phyloP scores from a whole-genome alignment of 2,113 vertebrate genomes.

The Syngnathus typhle region DNA sequence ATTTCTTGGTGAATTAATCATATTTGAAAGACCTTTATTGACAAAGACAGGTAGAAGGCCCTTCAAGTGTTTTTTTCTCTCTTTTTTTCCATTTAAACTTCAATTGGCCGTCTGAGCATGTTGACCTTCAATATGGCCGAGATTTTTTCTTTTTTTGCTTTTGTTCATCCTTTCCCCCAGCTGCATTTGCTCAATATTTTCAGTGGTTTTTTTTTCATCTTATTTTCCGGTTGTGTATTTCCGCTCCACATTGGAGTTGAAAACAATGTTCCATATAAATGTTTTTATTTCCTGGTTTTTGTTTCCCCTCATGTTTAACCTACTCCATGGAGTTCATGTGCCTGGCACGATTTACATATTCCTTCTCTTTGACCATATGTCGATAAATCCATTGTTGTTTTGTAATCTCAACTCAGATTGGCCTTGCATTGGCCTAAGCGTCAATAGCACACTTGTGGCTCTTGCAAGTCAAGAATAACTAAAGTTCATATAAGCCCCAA shows the following conservation, averaged over 20 bases:
- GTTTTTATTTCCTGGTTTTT: background rate
- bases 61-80: conserved; percentile 49
- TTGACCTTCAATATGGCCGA: conserved; percentile 57
- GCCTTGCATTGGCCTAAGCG: conserved; percentile 13
- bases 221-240: background rate
- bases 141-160: conserved; percentile 36
- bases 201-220: background rate
- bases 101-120: conserved; percentile 48
- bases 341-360: conserved; percentile 13
- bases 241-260: background rate
- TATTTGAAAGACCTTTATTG: conserved; percentile 61
- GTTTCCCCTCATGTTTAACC: background rate
- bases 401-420: background rate
- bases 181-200: conserved; percentile 8
- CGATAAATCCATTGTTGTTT: conserved; percentile 9
- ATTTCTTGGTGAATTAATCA: conserved; percentile 51
- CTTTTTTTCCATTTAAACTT: conserved; percentile 30
- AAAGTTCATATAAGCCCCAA: background rate
- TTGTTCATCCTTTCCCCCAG: conserved; percentile 4
- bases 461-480: background rate
- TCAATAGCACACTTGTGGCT: background rate
- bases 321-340: background rate
- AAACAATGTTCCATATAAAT: background rate
- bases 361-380: conserved; percentile 22
- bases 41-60: conserved; percentile 56